phyloP scores from a whole-genome alignment of 2,888 invertebrate genomes.

The Drosophila lacicola region DNA sequence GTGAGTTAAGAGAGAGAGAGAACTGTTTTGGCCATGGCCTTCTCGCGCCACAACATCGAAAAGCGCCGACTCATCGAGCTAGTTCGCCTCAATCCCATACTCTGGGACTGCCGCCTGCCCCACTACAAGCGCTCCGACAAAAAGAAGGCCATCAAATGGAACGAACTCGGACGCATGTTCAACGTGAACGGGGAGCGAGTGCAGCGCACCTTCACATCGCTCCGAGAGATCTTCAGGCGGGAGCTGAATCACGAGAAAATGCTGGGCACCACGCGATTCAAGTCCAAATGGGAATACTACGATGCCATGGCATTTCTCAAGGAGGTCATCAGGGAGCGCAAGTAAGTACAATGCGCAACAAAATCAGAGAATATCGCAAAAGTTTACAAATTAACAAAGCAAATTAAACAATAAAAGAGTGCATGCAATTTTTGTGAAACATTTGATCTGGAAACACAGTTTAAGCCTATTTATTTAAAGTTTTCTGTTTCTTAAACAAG shows the following conservation, averaged over 20 bases:
- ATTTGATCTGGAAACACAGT: too few relatives aligned
- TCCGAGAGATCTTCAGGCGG: conserved; percentile 83
- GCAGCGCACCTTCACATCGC: conserved; percentile 83
- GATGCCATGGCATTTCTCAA: conserved; percentile 83
- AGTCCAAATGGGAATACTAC: conserved; percentile 84
- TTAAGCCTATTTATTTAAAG: too few relatives aligned
- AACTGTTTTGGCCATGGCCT: conserved; percentile 72
- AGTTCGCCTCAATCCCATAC: conserved; percentile 83
- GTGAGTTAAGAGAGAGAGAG: conserved; percentile 35
- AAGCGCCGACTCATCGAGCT: conserved; percentile 84
- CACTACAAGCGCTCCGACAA: conserved; percentile 84
- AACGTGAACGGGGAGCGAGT: conserved; percentile 83
- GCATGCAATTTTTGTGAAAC: too few relatives aligned
- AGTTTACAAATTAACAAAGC: too few relatives aligned
- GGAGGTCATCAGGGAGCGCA: conserved; percentile 83
- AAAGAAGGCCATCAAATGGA: conserved; percentile 84
- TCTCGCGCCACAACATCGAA: conserved; percentile 84
- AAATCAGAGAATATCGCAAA: background rate
- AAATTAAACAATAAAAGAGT: too few relatives aligned
- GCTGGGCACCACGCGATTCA: conserved; percentile 80
- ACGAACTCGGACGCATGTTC: conserved; percentile 82
- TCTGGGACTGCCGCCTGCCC: conserved; percentile 84
- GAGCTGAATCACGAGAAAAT: conserved; percentile 83
- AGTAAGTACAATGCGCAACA: conserved; percentile 64
- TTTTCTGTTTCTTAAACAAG: too few relatives aligned